Base-by-base conservation (phyloP, 2,797 vertebrate species). In the Dallia pectoralis region DNA sequence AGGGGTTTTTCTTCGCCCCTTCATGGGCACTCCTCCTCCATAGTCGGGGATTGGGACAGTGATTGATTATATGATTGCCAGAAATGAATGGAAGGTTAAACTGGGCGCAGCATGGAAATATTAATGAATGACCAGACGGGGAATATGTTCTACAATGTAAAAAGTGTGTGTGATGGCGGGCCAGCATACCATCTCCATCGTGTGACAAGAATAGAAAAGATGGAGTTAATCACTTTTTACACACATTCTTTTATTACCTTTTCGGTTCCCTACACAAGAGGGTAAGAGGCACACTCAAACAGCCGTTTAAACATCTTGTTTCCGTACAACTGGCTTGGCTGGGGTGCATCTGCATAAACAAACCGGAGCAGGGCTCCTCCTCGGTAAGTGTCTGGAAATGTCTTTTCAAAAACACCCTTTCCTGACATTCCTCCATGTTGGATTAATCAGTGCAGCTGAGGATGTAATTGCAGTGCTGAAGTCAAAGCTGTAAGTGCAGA, bases 401-500 rank as follows among this genome's bases (percentile, higher is more conserved):
- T 88, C 87, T 90, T 90, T 89, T 86, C 82, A 90, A 88, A 90
- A 89, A 86, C n/a, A 85, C 80, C 82, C 84, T 88, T 89, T 87
- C 85, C 86, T 79, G 84, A 89, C 90, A 91, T 89, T 87, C 86
- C 89, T 90, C 90, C 84, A 85, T 88, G 88, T 89, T 92, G 90
- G 90, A 91, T 91, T 92, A 93, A 93, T 92, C 91, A 90, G 88
- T 65, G 87, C 90, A 91, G 90, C 89, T 91, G 90, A 92, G 91
- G 89, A 89, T 92, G 91, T 93, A 92, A 93, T 93, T 93, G 91
- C 90, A 84, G 83, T 83, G 86, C 88, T 81, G 80, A 85, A 91
- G 90, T 92, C 89, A 91, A 92, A 91, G 92, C 91, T 93, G 92
- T 87, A 91, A 89, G 88, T 87, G 88, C 86, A 91, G 91, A 92